phyloP scores from a whole-genome alignment of 2,113 vertebrate genomes.

The Alouatta palliata region DNA sequence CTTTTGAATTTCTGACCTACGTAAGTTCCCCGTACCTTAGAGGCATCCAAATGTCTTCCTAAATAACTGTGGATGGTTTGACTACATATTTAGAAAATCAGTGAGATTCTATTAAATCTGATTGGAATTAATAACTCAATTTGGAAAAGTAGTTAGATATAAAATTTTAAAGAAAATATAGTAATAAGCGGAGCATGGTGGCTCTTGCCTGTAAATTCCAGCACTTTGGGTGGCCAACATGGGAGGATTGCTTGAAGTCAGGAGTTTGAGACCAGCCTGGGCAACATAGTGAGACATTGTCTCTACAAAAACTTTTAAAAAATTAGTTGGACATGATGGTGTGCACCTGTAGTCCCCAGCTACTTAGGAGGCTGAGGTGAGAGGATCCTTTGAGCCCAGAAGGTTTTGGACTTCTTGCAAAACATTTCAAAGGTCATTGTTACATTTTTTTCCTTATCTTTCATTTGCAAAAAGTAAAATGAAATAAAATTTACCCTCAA shows the following conservation, averaged over 20 bases:
- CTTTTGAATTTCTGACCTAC: constrained; percentile 2
- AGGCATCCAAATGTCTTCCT: background rate
- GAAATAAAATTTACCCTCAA: background rate
- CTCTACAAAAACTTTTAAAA: too few species aligned
- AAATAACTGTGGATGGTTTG: background rate
- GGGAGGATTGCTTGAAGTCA: background rate
- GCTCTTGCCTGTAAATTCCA: too few species aligned
- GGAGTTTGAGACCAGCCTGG: background rate
- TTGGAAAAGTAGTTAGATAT: background rate
- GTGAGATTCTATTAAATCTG: background rate
- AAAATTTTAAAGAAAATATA: background rate
- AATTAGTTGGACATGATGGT: too few species aligned
- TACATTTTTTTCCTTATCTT: background rate
- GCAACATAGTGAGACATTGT: too few species aligned
- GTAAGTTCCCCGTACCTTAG: background rate
- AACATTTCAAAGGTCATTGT: background rate
- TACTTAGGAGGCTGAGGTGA: too few species aligned
- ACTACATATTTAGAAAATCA: background rate
- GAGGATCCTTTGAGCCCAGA: too few species aligned
- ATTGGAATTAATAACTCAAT: background rate
- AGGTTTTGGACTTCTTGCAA: background rate
- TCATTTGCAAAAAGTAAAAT: constrained; percentile 30
- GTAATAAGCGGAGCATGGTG: background rate
- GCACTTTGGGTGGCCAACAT: too few species aligned
- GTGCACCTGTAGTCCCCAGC: too few species aligned